Conservation (phyloP, 2,113 vertebrate species). For the Cryptomyrus ogoouensis region DNA sequence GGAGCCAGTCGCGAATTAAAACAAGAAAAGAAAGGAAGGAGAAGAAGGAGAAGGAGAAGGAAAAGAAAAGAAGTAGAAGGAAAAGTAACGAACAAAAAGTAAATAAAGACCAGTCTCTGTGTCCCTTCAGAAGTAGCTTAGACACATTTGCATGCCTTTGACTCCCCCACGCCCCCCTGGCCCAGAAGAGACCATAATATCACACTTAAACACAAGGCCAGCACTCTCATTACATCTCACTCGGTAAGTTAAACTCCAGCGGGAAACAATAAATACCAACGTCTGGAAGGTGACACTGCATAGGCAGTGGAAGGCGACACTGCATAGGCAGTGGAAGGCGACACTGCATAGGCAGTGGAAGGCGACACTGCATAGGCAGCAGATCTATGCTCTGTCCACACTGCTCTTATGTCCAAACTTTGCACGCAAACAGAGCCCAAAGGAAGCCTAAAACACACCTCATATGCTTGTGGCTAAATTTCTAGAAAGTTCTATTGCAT, state of each 20-base stretch:
- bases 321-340: too few species aligned
- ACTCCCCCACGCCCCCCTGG: neutral
- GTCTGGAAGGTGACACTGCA: neutral
- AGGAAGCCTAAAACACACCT: neutral
- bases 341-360: neutral
- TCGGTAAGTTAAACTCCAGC: neutral
- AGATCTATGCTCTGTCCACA: neutral
- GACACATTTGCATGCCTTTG: neutral
- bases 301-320: too few species aligned
- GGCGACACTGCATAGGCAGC: neutral
- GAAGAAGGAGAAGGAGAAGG: slow-evolving; percentile 5
- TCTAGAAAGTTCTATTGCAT: neutral
- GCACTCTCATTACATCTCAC: neutral
- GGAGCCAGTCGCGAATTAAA: slow-evolving; percentile 55
- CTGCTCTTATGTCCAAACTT: neutral
- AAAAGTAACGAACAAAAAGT: slow-evolving; percentile 41
- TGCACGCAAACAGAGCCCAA: neutral
- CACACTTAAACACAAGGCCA: neutral
- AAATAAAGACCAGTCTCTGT: slow-evolving; percentile 57
- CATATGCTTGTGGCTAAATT: neutral
- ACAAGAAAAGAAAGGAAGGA: slow-evolving; percentile 20
- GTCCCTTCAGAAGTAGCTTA: slow-evolving; percentile 50
- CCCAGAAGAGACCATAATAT: neutral
- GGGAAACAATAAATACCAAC: neutral
- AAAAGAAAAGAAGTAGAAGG: slow-evolving; percentile 4